Base-by-base conservation (phyloP, 1,140 invertebrate species). In the Condylostylus longicornis region DNA sequence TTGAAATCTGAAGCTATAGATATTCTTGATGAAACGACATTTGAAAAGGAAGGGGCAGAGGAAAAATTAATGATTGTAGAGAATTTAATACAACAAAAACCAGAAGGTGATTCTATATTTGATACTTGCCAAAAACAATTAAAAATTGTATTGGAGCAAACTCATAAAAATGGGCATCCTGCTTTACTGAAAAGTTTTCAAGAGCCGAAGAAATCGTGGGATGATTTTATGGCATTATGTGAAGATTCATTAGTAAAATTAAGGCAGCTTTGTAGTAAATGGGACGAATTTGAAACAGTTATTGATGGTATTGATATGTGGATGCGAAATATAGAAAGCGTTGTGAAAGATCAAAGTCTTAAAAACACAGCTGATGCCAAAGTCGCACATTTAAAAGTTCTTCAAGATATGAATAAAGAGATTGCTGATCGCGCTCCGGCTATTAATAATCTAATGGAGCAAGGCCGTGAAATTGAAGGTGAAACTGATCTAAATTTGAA, bases 341-440 rank as follows among this genome's bases (percentile, higher is more conserved):
- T 82, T 54, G 68, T 91, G 0, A 86, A 87, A 61, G 89, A 95
- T 58, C 83, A 89, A 61, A 84, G 82, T 45, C 65, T 95, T 5
- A 89, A 86, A 54, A 87, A 75, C 51, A 84, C 77, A 5, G 70
- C 84, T 14, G 77, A 82, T 41, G 73, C 84, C 1, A 96, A 96
- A 59, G 63, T 75, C 40, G 62, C 63, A 10, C 82, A 94, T 64
- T 67, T 91, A 18, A 71, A 80, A 25, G 86, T 84, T 53, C 63
- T 95, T 0, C 77, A 78, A 46, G 63, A 65, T 20, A 63, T 89
- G 25, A 75, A 86, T 54, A 65, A 71, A 42, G 81, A 86, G 47
- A 78, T 96, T 32, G 44, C 63, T 2, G 61, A 70, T 1, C 86
- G 82, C 53, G 73, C 72, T 35, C 53, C 63, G 2, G 75, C 84